Conservation (phyloP, 2,113 vertebrate species). For the Chaetodon auriga region DNA sequence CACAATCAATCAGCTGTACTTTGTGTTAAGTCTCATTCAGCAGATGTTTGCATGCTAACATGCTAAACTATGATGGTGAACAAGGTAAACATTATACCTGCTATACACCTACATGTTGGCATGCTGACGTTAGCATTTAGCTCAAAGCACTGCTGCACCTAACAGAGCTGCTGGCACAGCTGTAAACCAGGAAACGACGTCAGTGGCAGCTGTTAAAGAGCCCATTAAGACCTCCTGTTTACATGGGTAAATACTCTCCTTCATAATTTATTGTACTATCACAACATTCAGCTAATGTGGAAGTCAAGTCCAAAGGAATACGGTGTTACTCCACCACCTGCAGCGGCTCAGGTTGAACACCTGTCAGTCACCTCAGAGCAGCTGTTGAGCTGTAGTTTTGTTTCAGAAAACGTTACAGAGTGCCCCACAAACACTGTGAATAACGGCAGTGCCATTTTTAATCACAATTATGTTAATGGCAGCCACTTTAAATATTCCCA, state of each 20-base stretch:
- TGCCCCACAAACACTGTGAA: not conserved
- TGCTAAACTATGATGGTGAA: not conserved
- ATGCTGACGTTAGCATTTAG: not conserved
- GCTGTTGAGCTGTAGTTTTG: not conserved
- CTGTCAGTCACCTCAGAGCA: not conserved
- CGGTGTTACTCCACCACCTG: not conserved
- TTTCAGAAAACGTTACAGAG: not conserved
- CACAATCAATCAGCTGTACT: not conserved
- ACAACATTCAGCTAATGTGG: not conserved
- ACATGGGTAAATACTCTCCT: too few relatives aligned
- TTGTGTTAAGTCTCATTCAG: not conserved
- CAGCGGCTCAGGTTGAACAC: not conserved
- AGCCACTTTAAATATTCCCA: slow-evolving; percentile 16
- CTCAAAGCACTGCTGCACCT: not conserved
- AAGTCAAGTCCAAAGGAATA: not conserved
- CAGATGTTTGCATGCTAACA: not conserved
- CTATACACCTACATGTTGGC: not conserved
- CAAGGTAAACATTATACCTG: not conserved
- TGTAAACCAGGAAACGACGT: not conserved
- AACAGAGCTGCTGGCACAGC: too few relatives aligned
- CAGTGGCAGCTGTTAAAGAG: not conserved
- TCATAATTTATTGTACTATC: not conserved
- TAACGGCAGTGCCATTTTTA: not conserved
- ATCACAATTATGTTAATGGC: not conserved
- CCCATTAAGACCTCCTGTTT: not conserved